Conservation (phyloP, 2,797 vertebrate species). For the Perodicticus potto region DNA sequence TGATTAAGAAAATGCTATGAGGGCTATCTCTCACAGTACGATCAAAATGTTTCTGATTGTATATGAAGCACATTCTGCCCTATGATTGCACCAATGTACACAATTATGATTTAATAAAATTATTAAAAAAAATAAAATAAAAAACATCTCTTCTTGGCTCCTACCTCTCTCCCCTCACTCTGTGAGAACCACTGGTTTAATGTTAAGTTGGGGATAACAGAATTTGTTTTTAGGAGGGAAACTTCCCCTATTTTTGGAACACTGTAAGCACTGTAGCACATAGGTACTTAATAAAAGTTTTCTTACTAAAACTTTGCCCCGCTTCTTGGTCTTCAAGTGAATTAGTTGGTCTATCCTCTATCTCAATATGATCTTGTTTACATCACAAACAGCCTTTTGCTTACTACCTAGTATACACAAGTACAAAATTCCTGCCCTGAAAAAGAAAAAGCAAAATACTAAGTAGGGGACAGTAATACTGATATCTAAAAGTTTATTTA, state of each 20-base stretch:
- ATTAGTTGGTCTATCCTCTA: too few relatives aligned
- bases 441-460: conserved; percentile 40
- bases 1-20: too few relatives aligned
- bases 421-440: conserved; percentile 29
- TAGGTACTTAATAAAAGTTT: neutral
- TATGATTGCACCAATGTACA: too few relatives aligned
- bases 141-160: neutral
- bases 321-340: too few relatives aligned
- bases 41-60: too few relatives aligned
- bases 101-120: too few relatives aligned
- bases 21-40: too few relatives aligned
- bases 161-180: neutral
- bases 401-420: conserved; percentile 56
- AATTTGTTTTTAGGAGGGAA: neutral
- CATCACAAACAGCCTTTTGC: conserved; percentile 4
- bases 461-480: neutral
- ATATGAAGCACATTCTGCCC: too few relatives aligned
- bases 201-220: neutral
- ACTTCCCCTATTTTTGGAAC: conserved; percentile 38
- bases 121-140: too few relatives aligned
- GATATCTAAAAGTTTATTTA: neutral
- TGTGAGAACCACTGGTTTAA: conserved; percentile 2
- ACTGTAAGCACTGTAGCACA: neutral
- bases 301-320: conserved; percentile 8
- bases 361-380: neutral